These are phyloP conservation scores for Rotaria magnacalcarata DNA, from an alignment of 2,888 invertebrate species.

Conservation along the genomic window DNA sequence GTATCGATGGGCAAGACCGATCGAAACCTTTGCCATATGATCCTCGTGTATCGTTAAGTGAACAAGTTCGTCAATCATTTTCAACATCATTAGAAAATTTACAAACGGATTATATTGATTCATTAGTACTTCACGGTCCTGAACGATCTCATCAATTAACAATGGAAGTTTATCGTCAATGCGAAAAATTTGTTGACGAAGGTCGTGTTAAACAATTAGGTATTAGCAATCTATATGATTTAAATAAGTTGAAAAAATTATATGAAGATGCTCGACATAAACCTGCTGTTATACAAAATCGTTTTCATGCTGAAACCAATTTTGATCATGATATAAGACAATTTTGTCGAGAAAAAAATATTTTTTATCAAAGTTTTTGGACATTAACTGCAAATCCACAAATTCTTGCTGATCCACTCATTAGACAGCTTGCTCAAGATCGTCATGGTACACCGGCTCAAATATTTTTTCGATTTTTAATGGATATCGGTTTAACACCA, in stretches of 20 bases:
- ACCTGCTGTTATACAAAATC: constrained; percentile 41
- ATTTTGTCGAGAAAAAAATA: constrained; percentile 32
- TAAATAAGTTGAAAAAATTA: background rate
- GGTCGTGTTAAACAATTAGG: constrained; percentile 38
- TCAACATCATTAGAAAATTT: constrained; percentile 28
- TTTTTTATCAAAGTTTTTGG: constrained; percentile 43
- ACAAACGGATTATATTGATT: constrained; percentile 36
- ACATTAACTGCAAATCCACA: constrained; percentile 41
- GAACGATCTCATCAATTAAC: background rate
- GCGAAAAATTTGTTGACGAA: constrained; percentile 35
- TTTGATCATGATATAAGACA: constrained; percentile 37
- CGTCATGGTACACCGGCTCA: constrained; percentile 27
- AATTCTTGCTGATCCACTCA: constrained; percentile 15
- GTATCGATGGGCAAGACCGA: constrained; percentile 41
- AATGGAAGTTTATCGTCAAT: constrained; percentile 21
- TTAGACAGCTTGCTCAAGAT: constrained; percentile 34
- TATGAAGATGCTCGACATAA: constrained; percentile 38
- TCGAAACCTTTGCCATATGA: constrained; percentile 38
- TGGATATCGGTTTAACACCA: constrained; percentile 40
- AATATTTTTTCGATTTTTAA: constrained; percentile 37
- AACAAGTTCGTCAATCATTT: constrained; percentile 40
- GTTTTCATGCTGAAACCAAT: constrained; percentile 38
- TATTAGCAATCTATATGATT: constrained; percentile 34
- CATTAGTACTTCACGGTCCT: constrained; percentile 39
- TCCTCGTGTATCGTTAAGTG: constrained; percentile 19